Conservation (phyloP, 2,797 vertebrate species). For the Danio tinwini region DNA sequence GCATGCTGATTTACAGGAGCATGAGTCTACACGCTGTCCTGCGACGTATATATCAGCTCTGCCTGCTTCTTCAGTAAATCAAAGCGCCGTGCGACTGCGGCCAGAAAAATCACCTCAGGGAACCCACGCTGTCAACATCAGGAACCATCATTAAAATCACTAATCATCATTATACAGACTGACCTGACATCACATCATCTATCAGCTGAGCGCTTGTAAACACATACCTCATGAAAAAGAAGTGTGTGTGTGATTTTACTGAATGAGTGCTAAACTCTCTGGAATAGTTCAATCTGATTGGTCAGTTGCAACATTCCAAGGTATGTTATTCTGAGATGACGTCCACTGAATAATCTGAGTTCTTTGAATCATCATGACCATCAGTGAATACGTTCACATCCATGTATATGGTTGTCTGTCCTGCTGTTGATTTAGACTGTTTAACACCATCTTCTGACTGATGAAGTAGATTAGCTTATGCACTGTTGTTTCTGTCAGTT, state of each 20-base stretch:
- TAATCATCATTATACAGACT: constrained; percentile 1
- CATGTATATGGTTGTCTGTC: no score
- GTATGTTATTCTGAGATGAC: no score
- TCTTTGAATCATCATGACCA: no score
- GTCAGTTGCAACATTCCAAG: no score
- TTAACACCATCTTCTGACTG: no score
- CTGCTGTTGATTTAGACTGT: no score
- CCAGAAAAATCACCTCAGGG: background rate
- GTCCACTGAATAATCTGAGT: no score
- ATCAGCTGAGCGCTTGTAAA: background rate
- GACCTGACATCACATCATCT: background rate
- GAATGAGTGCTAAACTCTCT: background rate
- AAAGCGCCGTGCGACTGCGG: background rate
- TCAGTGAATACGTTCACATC: no score
- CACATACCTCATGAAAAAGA: background rate
- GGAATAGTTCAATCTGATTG: no score
- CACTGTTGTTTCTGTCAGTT: no score
- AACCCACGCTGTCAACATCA: constrained; percentile 6
- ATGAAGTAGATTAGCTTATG: no score
- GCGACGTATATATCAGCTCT: background rate
- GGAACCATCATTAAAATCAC: constrained; percentile 16
- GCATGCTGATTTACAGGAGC: constrained; percentile 5
- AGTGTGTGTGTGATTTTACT: background rate
- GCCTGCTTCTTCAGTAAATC: constrained; percentile 17
- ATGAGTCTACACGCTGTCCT: constrained; percentile 20